phyloP scores from a whole-genome alignment of 2,888 invertebrate species.

The Physocephala rufipes region DNA sequence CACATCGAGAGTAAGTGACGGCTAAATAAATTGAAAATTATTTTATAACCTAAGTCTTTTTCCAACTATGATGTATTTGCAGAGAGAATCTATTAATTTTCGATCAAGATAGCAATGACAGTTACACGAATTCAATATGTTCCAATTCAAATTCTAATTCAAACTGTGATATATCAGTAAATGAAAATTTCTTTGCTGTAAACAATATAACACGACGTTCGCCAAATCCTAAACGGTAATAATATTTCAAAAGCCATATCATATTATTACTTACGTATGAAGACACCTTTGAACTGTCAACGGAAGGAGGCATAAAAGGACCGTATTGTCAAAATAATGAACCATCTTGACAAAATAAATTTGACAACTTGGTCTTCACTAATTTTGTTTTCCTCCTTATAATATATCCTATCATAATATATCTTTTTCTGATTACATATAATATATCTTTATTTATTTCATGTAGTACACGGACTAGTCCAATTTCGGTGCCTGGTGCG shows the following conservation, averaged over 20 bases:
- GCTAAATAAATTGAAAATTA: background rate
- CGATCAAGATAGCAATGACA: constrained; percentile 63
- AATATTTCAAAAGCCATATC: background rate
- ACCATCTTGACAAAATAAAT: too few species aligned
- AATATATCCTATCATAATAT: too few species aligned
- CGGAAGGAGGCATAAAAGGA: too few species aligned
- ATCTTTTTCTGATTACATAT: too few species aligned
- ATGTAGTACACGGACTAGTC: constrained; percentile 68
- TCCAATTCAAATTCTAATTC: constrained; percentile 47
- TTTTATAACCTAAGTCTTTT: background rate
- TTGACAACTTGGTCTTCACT: too few species aligned
- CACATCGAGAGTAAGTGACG: constrained; percentile 60
- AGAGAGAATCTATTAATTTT: constrained; percentile 58
- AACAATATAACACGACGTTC: constrained; percentile 57
- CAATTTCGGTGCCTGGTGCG: constrained; percentile 72
- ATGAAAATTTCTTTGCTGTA: constrained; percentile 58
- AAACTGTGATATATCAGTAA: constrained; percentile 64
- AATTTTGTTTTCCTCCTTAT: too few species aligned
- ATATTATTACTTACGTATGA: too few species aligned
- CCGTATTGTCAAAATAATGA: too few species aligned
- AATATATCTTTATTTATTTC: too few species aligned
- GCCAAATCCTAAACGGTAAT: constrained; percentile 62
- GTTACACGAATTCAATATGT: constrained; percentile 54
- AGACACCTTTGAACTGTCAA: too few species aligned
- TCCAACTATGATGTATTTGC: constrained; percentile 23